Percentiles rank a stretch among this genome's conserved stretches.
These are phyloP conservation scores for Eupleurogrammus muticus DNA, from an alignment of 2,797 vertebrate species.

Conservation along the genomic window DNA sequence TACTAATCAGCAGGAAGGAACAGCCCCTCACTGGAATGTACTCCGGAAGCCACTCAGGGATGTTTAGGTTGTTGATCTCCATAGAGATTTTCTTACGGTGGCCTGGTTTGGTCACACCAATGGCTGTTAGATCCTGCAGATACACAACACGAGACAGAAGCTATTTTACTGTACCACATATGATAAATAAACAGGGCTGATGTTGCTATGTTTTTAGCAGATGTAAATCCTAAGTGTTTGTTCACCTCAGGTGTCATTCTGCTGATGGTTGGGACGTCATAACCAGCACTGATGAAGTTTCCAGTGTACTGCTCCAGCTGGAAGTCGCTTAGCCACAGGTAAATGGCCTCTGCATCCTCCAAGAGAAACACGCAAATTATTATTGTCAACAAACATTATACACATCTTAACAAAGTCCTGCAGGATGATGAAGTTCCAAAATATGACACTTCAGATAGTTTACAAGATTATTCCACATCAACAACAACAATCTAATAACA, in stretches of 20 bases:
- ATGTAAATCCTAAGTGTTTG: not conserved
- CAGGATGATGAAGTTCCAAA: too few species aligned
- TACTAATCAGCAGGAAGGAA: not conserved
- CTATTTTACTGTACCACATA: too few species aligned
- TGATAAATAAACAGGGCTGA: too few species aligned
- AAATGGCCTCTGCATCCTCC: slow-evolving; percentile 95
- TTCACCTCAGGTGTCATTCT: slow-evolving; percentile 97
- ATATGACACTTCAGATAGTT: too few species aligned
- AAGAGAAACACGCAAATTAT: slow-evolving; percentile 1
- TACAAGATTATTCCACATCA: too few species aligned
- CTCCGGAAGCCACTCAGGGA: slow-evolving; percentile 94
- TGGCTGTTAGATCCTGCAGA: slow-evolving; percentile 93
- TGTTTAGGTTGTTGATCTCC: slow-evolving; percentile 93
- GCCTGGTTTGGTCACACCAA: slow-evolving; percentile 96
- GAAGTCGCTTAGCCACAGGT: slow-evolving; percentile 95
- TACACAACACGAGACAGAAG: not conserved
- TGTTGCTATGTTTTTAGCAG: too few species aligned
- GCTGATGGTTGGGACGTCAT: slow-evolving; percentile 96
- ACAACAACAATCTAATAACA: too few species aligned
- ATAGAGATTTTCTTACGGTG: slow-evolving; percentile 97
- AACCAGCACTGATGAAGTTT: slow-evolving; percentile 93
- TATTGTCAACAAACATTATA: not conserved
- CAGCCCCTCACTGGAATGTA: slow-evolving; percentile 89
- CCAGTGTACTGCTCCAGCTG: slow-evolving; percentile 92
- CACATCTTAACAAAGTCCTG: not conserved